Percentiles rank a stretch among this genome's conserved stretches.
Evolutionary conservation across 1,140 invertebrate genomes (phyloP).

Genomic region (Coenobita brevimanus): DNA sequence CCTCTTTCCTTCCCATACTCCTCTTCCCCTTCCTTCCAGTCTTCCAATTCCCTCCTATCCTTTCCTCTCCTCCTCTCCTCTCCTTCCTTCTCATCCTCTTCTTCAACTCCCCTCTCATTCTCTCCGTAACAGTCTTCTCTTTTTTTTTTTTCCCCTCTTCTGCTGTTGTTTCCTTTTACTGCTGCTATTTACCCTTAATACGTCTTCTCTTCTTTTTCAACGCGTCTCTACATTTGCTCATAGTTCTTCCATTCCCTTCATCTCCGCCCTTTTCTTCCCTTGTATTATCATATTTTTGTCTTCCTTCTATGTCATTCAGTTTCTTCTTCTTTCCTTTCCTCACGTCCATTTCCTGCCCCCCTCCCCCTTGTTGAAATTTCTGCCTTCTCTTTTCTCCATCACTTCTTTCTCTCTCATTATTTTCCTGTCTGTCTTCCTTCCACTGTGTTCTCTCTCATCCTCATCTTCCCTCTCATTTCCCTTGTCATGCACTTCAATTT

Average conservation of each 20-base stretch:
- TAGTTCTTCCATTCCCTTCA: neutral
- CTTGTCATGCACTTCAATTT: neutral
- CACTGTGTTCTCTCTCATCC: neutral
- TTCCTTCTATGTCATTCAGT: neutral
- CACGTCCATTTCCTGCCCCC: too few species aligned
- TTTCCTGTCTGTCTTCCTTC: neutral
- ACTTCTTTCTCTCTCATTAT: too few species aligned
- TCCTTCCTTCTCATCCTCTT: neutral
- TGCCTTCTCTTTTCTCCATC: too few species aligned
- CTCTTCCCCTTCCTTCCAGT: neutral
- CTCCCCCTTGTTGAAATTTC: too few species aligned
- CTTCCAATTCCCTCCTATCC: neutral
- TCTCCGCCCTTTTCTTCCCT: too few species aligned
- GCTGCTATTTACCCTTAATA: neutral
- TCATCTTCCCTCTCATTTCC: neutral
- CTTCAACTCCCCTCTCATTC: too few species aligned
- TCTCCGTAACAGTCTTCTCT: too few species aligned
- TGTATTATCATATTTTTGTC: neutral
- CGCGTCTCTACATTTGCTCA: neutral
- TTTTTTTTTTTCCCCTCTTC: too few species aligned
- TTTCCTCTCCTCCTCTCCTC: neutral
- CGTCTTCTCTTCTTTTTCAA: neutral
- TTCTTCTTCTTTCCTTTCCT: too few species aligned
- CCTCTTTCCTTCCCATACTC: neutral
- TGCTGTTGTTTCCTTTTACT: too few species aligned